Percentiles rank a stretch among this genome's conserved stretches.
Conservation (phyloP, 2,113 vertebrate genomes). For the Cygnus buccinator region DNA sequence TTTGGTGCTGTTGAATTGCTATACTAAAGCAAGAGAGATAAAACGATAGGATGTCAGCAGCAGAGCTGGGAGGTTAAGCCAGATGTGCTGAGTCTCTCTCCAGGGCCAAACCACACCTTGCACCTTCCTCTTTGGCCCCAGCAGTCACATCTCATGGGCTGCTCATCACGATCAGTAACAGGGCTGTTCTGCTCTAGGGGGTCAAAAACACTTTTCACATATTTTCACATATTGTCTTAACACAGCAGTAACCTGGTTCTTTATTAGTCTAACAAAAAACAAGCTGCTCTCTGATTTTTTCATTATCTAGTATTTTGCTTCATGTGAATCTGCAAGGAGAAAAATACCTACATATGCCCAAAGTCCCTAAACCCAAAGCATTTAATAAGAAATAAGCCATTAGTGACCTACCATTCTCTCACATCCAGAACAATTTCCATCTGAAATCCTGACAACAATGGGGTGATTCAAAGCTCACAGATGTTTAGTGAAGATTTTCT, state of each 20-base stretch:
- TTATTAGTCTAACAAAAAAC: background rate
- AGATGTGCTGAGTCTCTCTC: background rate
- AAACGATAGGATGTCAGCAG: background rate
- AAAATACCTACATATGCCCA: background rate
- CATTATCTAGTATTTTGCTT: conserved; percentile 16
- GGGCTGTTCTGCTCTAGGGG: background rate
- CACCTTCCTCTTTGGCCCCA: background rate
- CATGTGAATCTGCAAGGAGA: background rate
- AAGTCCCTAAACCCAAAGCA: background rate
- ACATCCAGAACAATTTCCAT: conserved; percentile 32
- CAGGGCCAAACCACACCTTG: background rate
- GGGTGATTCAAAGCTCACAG: conserved; percentile 15
- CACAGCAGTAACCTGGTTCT: background rate
- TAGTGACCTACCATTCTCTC: background rate
- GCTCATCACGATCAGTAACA: background rate
- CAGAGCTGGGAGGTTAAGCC: background rate
- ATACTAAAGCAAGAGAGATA: background rate
- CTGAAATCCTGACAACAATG: conserved; percentile 25
- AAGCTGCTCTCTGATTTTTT: background rate
- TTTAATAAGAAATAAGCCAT: conserved; percentile 23
- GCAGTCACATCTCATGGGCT: background rate
- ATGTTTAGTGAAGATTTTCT: conserved; percentile 37
- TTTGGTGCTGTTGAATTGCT: conserved; percentile 12
- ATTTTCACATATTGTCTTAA: background rate
- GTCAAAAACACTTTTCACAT: background rate